Conservation (phyloP, 2,888 invertebrate genomes). For the Sepiola atlantica region DNA sequence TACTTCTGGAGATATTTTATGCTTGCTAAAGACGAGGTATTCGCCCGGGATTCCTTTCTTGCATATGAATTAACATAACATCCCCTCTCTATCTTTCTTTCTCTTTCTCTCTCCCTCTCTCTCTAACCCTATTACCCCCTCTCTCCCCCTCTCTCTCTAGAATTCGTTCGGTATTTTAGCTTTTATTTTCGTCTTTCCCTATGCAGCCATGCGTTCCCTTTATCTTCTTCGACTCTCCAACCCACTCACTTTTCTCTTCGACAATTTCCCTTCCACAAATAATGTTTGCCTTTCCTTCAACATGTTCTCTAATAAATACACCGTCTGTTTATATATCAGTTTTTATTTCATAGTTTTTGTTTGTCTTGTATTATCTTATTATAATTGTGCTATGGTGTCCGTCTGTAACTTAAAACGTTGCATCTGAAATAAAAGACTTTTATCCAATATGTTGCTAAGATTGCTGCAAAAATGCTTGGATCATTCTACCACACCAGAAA, state of each 20-base stretch:
- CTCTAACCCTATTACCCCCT: too few relatives aligned
- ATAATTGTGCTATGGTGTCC: neutral
- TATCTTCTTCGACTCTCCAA: neutral
- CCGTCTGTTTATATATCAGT: neutral
- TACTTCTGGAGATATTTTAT: neutral
- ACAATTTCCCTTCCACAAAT: neutral
- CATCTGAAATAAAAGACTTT: too few relatives aligned
- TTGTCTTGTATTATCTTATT: neutral
- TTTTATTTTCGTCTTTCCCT: slow-evolving; percentile 7
- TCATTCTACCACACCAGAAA: too few relatives aligned
- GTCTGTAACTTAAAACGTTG: too few relatives aligned
- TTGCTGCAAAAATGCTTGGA: too few relatives aligned
- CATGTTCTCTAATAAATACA: neutral
- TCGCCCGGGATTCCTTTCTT: neutral
- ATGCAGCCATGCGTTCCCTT: neutral
- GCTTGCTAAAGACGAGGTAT: slow-evolving; percentile 8
- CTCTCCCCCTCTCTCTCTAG: neutral
- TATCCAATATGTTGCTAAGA: too few relatives aligned
- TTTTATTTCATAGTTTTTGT: neutral
- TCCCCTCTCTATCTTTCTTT: neutral
- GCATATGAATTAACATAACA: neutral
- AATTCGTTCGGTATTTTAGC: too few relatives aligned
- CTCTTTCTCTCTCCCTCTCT: neutral
- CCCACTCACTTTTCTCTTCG: neutral
- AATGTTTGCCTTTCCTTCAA: neutral